Percentiles rank a stretch among this genome's conserved stretches.
Conservation (phyloP, 2,113 vertebrate species). For the Cavia aperea region DNA sequence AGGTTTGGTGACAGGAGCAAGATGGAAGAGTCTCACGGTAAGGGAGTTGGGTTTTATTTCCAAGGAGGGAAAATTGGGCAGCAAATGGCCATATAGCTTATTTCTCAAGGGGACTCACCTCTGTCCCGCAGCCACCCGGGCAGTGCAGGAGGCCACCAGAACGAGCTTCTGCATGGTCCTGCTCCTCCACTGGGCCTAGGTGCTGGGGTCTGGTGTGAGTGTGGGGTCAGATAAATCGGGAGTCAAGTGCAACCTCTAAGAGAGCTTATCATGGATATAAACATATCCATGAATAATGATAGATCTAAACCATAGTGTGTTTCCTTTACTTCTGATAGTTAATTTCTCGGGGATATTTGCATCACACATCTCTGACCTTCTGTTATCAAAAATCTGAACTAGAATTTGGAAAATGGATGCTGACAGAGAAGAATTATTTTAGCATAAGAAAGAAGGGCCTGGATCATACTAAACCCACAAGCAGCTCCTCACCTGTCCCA, state of each 20-base stretch:
- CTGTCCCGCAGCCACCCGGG: not conserved
- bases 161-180: rapidly evolving
- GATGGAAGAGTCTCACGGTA: not conserved
- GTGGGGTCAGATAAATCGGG: not conserved
- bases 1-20: not conserved
- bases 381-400: not conserved
- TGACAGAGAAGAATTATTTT: not conserved
- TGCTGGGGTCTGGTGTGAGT: too few species aligned
- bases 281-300: not conserved
- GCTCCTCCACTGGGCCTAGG: rapidly evolving
- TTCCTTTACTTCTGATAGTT: not conserved
- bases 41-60: not conserved
- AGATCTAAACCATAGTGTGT: too few species aligned
- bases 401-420: not conserved
- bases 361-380: not conserved
- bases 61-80: not conserved
- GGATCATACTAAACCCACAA: not conserved
- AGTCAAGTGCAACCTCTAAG: not conserved
- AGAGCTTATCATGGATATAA: too few species aligned
- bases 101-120: not conserved
- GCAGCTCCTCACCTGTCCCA: rapidly evolving
- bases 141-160: not conserved
- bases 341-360: too few species aligned
- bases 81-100: not conserved
- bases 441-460: not conserved